phyloP scores from a whole-genome alignment of 2,888 invertebrate species.

The Drosophila diplacantha region DNA sequence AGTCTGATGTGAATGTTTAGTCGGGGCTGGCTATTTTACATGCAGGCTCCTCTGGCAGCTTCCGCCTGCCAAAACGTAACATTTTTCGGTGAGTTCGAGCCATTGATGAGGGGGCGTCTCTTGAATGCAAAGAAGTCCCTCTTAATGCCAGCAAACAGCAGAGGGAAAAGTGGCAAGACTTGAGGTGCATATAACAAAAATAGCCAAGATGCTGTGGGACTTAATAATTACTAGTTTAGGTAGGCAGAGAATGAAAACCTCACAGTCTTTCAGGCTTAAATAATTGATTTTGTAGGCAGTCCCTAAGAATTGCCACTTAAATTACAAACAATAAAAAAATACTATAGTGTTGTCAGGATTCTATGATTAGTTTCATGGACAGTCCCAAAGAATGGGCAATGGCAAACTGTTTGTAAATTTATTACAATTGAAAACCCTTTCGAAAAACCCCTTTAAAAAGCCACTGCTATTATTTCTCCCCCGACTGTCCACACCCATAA shows the following conservation, averaged over 20 bases:
- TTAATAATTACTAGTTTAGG: neutral
- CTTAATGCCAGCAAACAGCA: neutral
- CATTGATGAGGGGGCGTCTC: slow-evolving; percentile 39
- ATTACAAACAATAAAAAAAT: neutral
- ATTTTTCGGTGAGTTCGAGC: slow-evolving; percentile 34
- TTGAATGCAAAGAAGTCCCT: slow-evolving; percentile 18
- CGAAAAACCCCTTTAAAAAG: neutral
- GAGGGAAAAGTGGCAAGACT: neutral
- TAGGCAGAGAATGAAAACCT: too few species aligned
- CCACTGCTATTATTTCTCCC: neutral
- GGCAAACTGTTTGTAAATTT: neutral
- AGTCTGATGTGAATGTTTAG: slow-evolving; percentile 50
- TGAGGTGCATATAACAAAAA: rapidly evolving
- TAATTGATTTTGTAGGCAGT: too few species aligned
- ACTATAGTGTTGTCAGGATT: neutral
- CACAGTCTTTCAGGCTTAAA: too few species aligned
- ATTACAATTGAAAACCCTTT: neutral
- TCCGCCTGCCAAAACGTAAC: slow-evolving; percentile 34
- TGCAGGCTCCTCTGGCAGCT: slow-evolving; percentile 33
- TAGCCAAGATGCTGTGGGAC: neutral
- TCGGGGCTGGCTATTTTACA: slow-evolving; percentile 48
- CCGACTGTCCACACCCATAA: slow-evolving; percentile 1
- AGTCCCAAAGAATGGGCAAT: too few species aligned
- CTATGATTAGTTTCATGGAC: too few species aligned
- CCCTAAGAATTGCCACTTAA: too few species aligned